Evolutionary conservation across 1,140 invertebrate genomes (phyloP).

Genomic region (Philopotamus ludificatus): DNA sequence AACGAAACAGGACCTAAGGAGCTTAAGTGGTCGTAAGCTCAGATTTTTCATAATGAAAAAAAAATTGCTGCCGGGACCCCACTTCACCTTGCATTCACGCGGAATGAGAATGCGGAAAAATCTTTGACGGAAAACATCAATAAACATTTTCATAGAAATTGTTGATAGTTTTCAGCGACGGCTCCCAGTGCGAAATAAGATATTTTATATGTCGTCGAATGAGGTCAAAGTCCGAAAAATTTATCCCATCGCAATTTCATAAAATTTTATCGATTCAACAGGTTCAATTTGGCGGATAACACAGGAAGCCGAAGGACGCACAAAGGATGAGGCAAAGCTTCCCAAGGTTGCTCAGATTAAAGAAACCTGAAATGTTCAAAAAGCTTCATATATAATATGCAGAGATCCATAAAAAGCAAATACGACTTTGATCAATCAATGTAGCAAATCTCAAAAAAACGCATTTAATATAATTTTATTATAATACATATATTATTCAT

Average conservation of each 20-base stretch:
- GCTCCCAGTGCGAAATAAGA: not conserved
- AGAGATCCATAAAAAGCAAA: too few species aligned
- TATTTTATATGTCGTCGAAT: not conserved
- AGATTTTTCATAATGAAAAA: not conserved
- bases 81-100: conserved; percentile 19
- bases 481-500: too few species aligned
- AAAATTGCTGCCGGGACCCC: not conserved
- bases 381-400: too few species aligned
- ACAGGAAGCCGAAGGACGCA: conserved; percentile 24
- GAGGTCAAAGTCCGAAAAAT: conserved; percentile 16
- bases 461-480: too few species aligned
- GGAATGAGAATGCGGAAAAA: conserved; percentile 11
- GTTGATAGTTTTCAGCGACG: not conserved
- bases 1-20: conserved; percentile 9
- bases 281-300: conserved; percentile 29
- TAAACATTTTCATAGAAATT: not conserved
- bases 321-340: conserved; percentile 17
- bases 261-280: conserved; percentile 31
- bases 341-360: conserved; percentile 21
- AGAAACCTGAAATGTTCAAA: conserved; percentile 3
- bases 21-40: not conserved
- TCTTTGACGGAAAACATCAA: not conserved
- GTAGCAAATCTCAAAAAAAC: too few species aligned
- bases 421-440: too few species aligned
- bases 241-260: conserved; percentile 22